Conservation (phyloP, 1,140 invertebrate species). For the Formica exsecta region DNA sequence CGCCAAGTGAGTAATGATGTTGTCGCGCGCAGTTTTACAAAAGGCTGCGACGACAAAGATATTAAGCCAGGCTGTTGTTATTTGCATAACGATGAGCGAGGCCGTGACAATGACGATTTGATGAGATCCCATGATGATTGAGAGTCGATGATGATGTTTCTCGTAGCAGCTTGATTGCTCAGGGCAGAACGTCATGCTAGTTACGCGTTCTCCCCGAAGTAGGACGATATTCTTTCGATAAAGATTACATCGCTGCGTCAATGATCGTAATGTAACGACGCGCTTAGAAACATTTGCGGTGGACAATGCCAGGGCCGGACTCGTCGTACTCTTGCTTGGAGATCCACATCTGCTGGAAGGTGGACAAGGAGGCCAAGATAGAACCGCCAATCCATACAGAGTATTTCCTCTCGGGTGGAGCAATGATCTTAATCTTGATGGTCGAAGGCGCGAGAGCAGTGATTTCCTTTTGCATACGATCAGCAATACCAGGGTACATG, state of each 20-base stretch:
- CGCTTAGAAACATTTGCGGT: conserved; percentile 94
- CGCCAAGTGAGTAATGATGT: conserved; percentile 57
- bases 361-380: conserved; percentile 94
- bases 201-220: conserved; percentile 4
- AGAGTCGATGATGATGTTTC: conserved; percentile 43
- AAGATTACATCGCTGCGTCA: conserved; percentile 43
- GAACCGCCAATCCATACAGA: conserved; percentile 96
- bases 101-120: conserved; percentile 44
- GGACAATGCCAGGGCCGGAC: conserved; percentile 94
- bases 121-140: conserved; percentile 68
- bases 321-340: conserved; percentile 96
- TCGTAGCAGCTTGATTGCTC: conserved; percentile 55
- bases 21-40: background rate
- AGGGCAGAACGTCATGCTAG: conserved; percentile 13
- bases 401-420: conserved; percentile 96
- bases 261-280: conserved; percentile 77
- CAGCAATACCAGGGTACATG: conserved; percentile 96
- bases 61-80: conserved; percentile 43
- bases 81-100: conserved; percentile 15
- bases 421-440: conserved; percentile 98
- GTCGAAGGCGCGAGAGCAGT: conserved; percentile 92
- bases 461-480: conserved; percentile 95
- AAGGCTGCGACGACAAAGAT: background rate
- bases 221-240: conserved; percentile 49
- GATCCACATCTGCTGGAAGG: conserved; percentile 97